Evolutionary conservation across 2,888 invertebrate genomes (phyloP).

Genomic region (Drosophila lacicola): DNA sequence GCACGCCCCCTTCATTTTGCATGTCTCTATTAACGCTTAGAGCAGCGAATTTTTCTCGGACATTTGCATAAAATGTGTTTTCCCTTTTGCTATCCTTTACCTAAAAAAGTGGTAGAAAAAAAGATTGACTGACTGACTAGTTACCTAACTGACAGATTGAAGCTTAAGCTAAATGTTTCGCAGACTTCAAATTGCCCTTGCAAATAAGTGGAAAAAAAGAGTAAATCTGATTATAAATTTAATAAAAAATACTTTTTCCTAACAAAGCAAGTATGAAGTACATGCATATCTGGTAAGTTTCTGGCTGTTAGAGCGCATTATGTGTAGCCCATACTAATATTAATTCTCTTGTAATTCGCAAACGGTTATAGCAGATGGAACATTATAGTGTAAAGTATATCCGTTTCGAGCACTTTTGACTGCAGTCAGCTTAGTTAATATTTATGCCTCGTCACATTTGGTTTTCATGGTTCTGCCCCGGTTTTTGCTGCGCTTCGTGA

Average conservation of each 20-base stretch:
- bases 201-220: too few species aligned
- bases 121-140: constrained; percentile 1
- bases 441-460: constrained; percentile 41
- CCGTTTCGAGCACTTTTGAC: background rate
- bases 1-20: constrained; percentile 24
- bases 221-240: too few species aligned
- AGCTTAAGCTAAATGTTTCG: too few species aligned
- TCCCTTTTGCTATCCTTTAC: constrained; percentile 23
- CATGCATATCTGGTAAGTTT: too few species aligned
- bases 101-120: background rate
- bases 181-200: too few species aligned
- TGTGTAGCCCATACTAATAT: too few species aligned
- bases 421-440: constrained; percentile 18
- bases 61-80: constrained; percentile 71
- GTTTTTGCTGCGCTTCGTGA: background rate
- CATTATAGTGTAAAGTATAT: too few species aligned
- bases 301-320: too few species aligned
- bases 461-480: constrained; percentile 19
- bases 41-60: constrained; percentile 32
- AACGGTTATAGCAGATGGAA: too few species aligned
- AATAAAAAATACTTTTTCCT: too few species aligned
- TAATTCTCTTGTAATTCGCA: too few species aligned
- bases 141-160: background rate
- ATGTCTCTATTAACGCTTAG: constrained; percentile 64
- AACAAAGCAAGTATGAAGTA: too few species aligned